Conservation (phyloP, 2,888 invertebrate genomes). For the Neocrepidodera transversa region DNA sequence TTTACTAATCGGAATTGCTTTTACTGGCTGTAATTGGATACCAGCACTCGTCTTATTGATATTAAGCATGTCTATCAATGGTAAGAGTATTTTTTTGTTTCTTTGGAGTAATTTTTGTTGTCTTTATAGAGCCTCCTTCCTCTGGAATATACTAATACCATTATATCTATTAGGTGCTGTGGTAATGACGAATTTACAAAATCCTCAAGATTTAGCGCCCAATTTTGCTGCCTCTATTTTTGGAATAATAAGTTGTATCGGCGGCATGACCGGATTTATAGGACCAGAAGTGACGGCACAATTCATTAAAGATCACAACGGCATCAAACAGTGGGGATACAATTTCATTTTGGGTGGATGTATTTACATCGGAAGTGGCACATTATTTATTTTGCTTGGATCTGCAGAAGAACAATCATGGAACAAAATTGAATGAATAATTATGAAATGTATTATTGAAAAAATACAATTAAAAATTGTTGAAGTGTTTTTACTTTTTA, state of each 20-base stretch:
- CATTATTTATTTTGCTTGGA: slow-evolving; percentile 29
- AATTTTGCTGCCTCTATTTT: slow-evolving; percentile 51
- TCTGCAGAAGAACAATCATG: slow-evolving; percentile 29
- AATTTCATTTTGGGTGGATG: slow-evolving; percentile 25
- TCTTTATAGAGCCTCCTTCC: too few species aligned
- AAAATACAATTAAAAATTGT: too few species aligned
- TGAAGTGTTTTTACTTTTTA: too few species aligned
- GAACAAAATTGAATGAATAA: slow-evolving; percentile 13
- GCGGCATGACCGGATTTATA: slow-evolving; percentile 48
- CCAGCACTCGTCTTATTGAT: slow-evolving; percentile 43
- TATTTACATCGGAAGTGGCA: slow-evolving; percentile 17
- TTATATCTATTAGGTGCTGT: slow-evolving; percentile 41
- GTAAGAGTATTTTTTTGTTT: neutral
- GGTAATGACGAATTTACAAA: slow-evolving; percentile 47
- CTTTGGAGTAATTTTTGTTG: neutral
- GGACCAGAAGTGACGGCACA: slow-evolving; percentile 44
- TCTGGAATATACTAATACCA: too few species aligned
- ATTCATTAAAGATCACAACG: slow-evolving; percentile 35
- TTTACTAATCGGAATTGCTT: slow-evolving; percentile 53
- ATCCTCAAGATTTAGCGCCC: slow-evolving; percentile 50
- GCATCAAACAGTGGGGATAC: slow-evolving; percentile 25
- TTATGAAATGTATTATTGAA: too few species aligned
- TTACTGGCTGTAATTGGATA: slow-evolving; percentile 40
- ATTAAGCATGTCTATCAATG: slow-evolving; percentile 47
- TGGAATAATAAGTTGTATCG: slow-evolving; percentile 48